Evolutionary conservation across 2,797 vertebrate species (phyloP), one percentile per base, ranked within the genome.

Genomic region (Artibeus jamaicensis): DNA sequence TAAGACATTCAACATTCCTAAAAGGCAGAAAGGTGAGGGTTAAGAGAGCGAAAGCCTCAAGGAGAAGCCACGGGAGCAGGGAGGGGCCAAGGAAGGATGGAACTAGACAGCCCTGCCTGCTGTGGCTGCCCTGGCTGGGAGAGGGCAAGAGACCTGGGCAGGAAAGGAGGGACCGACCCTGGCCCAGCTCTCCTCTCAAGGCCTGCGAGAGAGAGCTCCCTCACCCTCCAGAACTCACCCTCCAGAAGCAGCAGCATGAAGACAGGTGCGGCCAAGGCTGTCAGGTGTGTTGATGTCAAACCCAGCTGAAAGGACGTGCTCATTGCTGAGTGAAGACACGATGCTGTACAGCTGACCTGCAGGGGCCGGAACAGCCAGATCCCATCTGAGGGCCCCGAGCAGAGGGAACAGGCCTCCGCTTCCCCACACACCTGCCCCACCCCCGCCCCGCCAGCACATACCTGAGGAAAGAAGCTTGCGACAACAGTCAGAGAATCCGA

Each of bases 261-360:
- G 99, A 98, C 99, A 99, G 98, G 99, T 99, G 98, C 99, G 99
- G 97, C 99, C 99, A 97, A 99, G 99, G 99, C 99, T 99, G 98
- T 99, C 99, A 92, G 99, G 99, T 26, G 99, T 99, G 98, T 99
- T 99, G 98, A 99, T 99, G 98, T 99, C 99, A 98, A 99, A 99
- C 98, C 99, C 99, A 97, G 99, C 99, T 1, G 99, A 99, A 97
- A 99, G 99, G 96, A 99, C 99, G 5, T 99, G 99, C 98, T 99
- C 99, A 21, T 99, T 99, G 98, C 99, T 99, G 99, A 99, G 99
- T 78, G 99, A 99, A 97, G 99, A 99, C 97, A 99, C 99, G 93
- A 99, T 99, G 98, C 99, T 99, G 98, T 99, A 99, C 99, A 99
- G 99, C 99, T 99, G 99, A 99, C 99, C 99, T 99, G 97, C 2